Percentiles rank a stretch among this genome's conserved stretches.
Evolutionary conservation across 2,113 vertebrate genomes (phyloP).

Genomic region (Antidorcas marsupialis): DNA sequence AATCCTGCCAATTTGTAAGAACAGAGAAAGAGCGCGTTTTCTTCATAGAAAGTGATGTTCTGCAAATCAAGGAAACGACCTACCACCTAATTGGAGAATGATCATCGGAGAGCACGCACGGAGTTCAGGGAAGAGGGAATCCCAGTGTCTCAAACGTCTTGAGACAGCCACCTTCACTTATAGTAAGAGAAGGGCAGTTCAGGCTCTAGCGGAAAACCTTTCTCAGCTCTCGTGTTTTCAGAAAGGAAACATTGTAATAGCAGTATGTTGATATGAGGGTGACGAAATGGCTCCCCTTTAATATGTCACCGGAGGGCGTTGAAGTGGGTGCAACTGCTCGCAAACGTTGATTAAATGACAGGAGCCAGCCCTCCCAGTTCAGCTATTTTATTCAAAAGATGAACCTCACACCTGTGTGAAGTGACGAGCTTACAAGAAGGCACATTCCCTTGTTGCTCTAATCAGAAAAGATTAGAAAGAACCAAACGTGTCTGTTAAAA

Average conservation of each 20-base stretch:
- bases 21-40: not conserved
- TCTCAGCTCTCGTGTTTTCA: not conserved
- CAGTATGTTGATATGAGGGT: not conserved
- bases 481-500: not conserved
- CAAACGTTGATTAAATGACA: not conserved
- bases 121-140: not conserved
- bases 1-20: not conserved
- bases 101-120: not conserved
- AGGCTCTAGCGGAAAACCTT: not conserved
- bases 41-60: not conserved
- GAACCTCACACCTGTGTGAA: rapidly evolving
- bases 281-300: not conserved
- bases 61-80: not conserved
- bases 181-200: not conserved
- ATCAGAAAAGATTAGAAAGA: not conserved
- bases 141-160: rapidly evolving
- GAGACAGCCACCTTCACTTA: not conserved
- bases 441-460: not conserved
- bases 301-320: rapidly evolving
- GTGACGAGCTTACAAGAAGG: rapidly evolving
- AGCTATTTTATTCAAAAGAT: not conserved
- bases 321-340: not conserved
- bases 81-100: not conserved
- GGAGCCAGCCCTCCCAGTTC: not conserved
- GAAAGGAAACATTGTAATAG: not conserved